Base-by-base conservation (phyloP, 2,113 vertebrate genomes). In the Notechis scutatus region DNA sequence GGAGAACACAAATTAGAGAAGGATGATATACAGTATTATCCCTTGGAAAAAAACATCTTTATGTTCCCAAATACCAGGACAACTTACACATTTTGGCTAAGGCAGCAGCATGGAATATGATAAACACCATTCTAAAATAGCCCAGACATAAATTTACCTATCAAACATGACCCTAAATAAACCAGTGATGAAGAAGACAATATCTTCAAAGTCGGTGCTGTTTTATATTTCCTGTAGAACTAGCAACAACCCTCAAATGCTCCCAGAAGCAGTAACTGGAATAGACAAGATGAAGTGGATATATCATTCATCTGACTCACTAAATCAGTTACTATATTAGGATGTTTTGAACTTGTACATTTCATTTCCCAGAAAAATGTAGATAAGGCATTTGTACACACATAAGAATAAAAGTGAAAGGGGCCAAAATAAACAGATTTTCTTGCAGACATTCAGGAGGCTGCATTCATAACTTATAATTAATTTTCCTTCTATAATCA, bases 281-380 rank as follows among this genome's bases (percentile, higher is more conserved):
- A 45, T 52, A 90, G 56, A 90, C 55, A 93, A 93, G 42, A 61
- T 86, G 21, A 57, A 61, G 45, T 90, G 47, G n/a, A 64, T 26
- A n/a, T 42, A 90, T 50, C 69, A 85, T 34, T 85, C 74, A 85
- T 52, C 59, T 86, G 56, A 90, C 74, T 93, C 88, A 86, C 45
- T 90, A 90, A 90, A 90, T 87, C 74, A 90, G 54, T 64, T 93
- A 59, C 81, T 86, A 93, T 61, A 93, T 93, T 90, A 87, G 74
- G 59, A 86, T 93, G 74, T 90, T 87, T 90, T 90, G 74, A 86
- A 93, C n/a, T 39, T 90, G 42, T 93, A 29, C 92, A 93, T 57
- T 93, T 86, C 47, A 47, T 54, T 89, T 87, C 92, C 74, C 61
- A 39, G 69, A 59, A 85, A 90, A 90, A n/a, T 52, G 57, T 29